A percentile compares a stretch with the other conserved stretches of the same genome.
Evolutionary conservation across 2,113 vertebrate genomes (phyloP).

Genomic region (human): GRCh38 chr3:152643001-152643500

Average conservation of each 20-base stretch:
- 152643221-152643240: slow-evolving; percentile 17
- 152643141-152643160: not conserved
- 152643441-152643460: not conserved
- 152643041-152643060: slow-evolving; percentile 51
- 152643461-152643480: not conserved
- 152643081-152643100: slow-evolving; percentile 14
- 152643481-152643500: not conserved
- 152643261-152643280: not conserved
- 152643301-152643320: not conserved
- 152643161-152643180: not conserved
- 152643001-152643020: slow-evolving; percentile 22
- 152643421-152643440: not conserved
- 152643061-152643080: slow-evolving; percentile 26
- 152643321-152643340: not conserved
- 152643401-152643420: not conserved
- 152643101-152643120: slow-evolving; percentile 23
- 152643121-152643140: not conserved
- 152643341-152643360: not conserved
- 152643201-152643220: not conserved
- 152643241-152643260: not conserved
- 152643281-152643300: not conserved
- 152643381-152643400: not conserved
- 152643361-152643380: not conserved
- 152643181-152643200: not conserved
- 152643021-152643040: slow-evolving; percentile 55